Evolutionary conservation across 2,888 invertebrate genomes (phyloP).

Genomic region (Papilio protenor): DNA sequence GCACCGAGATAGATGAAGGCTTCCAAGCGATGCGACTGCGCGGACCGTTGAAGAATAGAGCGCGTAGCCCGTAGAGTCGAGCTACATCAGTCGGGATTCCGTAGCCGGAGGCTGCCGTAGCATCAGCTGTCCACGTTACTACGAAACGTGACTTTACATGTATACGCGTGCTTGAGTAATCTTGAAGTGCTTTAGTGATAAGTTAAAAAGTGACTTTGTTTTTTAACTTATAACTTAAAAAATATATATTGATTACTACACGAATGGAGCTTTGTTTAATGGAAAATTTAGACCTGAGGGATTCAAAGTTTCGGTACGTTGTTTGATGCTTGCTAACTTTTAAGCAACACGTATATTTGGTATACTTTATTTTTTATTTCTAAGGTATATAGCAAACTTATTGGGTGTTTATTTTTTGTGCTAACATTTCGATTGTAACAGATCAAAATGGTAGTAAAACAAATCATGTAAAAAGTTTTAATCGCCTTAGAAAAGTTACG

Average conservation of each 20-base stretch:
- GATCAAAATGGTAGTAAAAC: neutral
- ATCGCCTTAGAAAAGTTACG: neutral
- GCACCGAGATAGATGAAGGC: conserved; percentile 50
- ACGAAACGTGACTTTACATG: conserved; percentile 66
- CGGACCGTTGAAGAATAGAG: conserved; percentile 63
- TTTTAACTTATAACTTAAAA: conserved; percentile 55
- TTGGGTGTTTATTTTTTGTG: neutral
- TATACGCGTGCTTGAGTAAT: conserved; percentile 71
- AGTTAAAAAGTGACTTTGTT: conserved; percentile 73
- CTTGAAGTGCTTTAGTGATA: conserved; percentile 75
- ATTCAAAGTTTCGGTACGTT: conserved; percentile 62
- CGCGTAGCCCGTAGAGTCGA: conserved; percentile 57
- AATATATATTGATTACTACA: conserved; percentile 57
- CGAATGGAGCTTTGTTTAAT: conserved; percentile 62
- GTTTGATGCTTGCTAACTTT: conserved; percentile 56
- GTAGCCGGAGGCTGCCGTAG: conserved; percentile 58
- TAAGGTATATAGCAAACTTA: neutral
- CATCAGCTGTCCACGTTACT: conserved; percentile 48
- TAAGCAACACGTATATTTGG: neutral
- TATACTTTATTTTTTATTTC: neutral
- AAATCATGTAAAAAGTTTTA: neutral
- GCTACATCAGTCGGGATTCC: conserved; percentile 62
- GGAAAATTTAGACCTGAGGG: conserved; percentile 61
- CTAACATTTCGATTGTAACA: neutral
- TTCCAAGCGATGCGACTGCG: conserved; percentile 72